phyloP scores from a whole-genome alignment of 2,797 vertebrate species.

The Sandelia bainsii region DNA sequence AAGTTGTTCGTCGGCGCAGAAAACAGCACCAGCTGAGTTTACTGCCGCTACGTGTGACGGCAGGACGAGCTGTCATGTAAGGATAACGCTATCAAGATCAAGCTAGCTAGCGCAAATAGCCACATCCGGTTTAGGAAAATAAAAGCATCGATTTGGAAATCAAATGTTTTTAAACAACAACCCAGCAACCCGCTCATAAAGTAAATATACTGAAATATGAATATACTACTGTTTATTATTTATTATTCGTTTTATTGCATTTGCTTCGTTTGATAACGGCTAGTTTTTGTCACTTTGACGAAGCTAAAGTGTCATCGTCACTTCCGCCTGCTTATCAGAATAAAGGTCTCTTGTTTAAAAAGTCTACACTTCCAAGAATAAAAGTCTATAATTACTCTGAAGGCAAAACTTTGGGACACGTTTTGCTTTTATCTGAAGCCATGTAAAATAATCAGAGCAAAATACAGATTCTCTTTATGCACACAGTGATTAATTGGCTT shows the following conservation, averaged over 20 bases:
- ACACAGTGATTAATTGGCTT: too few relatives aligned
- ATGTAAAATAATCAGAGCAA: neutral
- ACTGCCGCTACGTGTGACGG: neutral
- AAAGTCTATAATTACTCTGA: neutral
- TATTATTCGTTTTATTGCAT: too few relatives aligned
- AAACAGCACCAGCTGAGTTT: neutral
- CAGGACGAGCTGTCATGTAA: neutral
- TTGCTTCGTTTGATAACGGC: too few relatives aligned
- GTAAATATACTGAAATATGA: accelerated
- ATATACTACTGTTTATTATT: accelerated
- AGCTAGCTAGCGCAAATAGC: accelerated
- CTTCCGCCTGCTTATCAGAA: constrained; percentile 4
- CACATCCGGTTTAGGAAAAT: constrained; percentile 52
- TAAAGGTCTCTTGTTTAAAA: neutral
- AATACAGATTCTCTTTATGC: neutral
- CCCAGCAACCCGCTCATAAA: accelerated
- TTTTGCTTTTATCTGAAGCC: neutral
- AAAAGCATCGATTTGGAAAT: neutral
- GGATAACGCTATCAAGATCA: neutral
- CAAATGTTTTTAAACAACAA: neutral
- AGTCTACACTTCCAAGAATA: neutral
- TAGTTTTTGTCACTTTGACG: neutral
- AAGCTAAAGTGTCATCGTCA: too few relatives aligned
- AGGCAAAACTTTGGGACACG: too few relatives aligned
- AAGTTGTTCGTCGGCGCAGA: neutral